A percentile compares a stretch with the other conserved stretches of the same genome.
Conservation (phyloP, 2,113 vertebrate genomes). For the Thomomys bottae region DNA sequence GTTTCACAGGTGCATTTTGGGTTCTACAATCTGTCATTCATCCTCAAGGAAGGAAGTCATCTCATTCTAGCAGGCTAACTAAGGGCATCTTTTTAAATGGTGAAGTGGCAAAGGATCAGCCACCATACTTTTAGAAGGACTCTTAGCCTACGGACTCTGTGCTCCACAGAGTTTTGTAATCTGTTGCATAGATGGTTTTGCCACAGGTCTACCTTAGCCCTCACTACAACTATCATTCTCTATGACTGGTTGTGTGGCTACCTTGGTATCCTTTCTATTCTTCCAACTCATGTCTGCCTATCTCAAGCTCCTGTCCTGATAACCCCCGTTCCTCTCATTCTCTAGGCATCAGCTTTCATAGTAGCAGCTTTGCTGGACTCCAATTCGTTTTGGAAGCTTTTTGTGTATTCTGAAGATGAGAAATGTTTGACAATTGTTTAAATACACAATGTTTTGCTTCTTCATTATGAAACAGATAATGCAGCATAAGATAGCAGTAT, state of each 20-base stretch:
- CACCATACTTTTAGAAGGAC: background rate
- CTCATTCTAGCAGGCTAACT: background rate
- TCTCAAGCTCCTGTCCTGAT: background rate
- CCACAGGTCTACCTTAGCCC: background rate
- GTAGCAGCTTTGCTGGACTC: background rate
- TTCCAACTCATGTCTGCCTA: fast-evolving
- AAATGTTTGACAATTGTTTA: background rate
- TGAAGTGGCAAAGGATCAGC: background rate
- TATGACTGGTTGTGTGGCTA: too few species aligned
- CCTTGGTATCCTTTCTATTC: too few species aligned
- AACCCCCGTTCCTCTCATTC: background rate
- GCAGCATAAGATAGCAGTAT: too few species aligned
- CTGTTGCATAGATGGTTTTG: background rate
- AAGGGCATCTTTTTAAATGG: background rate
- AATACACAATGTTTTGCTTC: too few species aligned
- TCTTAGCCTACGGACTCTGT: too few species aligned
- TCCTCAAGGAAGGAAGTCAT: background rate
- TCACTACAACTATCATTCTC: background rate
- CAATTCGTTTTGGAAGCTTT: background rate
- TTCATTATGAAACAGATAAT: too few species aligned
- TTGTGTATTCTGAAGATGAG: background rate
- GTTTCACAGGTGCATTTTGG: constrained; percentile 59
- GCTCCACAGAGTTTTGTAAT: background rate
- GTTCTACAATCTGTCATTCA: background rate
- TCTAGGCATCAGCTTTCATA: background rate